Conservation (phyloP, 2,797 vertebrate genomes). For the Coracias cyanogaster region DNA sequence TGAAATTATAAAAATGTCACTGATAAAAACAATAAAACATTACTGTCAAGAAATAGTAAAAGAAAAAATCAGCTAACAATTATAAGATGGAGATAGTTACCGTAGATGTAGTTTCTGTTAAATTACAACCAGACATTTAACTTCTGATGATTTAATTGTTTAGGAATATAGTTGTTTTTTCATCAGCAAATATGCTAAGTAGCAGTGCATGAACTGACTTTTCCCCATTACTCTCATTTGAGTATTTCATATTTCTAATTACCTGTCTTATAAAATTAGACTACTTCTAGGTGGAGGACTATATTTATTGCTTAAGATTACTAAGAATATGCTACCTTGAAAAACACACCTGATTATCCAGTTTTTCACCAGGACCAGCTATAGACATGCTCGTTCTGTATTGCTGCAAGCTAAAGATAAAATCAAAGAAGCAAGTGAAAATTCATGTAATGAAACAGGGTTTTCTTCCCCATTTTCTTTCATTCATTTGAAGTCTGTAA, state of each 20-base stretch:
- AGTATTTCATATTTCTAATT: background rate
- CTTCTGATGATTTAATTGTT: background rate
- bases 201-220: background rate
- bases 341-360: conserved; percentile 70
- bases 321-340: background rate
- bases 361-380: conserved; percentile 32
- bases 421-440: conserved; percentile 50
- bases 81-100: background rate
- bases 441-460: background rate
- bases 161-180: background rate
- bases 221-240: background rate
- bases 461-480: background rate
- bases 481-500: background rate
- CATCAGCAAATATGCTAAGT: background rate
- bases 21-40: background rate
- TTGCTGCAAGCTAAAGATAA: conserved; percentile 55
- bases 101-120: background rate
- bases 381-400: conserved; percentile 12
- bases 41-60: background rate
- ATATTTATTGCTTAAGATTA: background rate
- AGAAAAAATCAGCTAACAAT: background rate
- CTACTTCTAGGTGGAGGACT: background rate
- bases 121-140: background rate
- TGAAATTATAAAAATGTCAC: background rate
- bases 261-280: background rate